These are phyloP conservation scores for Lordiphosa clarofinis DNA, from an alignment of 1,140 invertebrate species.

Conservation along the genomic window DNA sequence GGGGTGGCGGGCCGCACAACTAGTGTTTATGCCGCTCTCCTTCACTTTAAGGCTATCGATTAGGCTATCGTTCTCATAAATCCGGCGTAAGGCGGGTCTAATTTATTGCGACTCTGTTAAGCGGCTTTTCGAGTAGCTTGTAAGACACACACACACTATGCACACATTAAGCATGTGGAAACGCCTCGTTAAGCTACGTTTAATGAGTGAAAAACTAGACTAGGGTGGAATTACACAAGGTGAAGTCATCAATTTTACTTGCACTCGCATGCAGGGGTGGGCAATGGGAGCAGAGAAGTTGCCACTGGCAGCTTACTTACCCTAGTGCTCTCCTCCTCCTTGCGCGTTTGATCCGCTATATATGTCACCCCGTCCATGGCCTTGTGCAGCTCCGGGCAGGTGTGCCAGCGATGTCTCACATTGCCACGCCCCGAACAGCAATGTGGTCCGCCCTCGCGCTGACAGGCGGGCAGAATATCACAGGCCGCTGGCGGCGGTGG, in stretches of 20 bases:
- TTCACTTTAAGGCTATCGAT: constrained; percentile 35
- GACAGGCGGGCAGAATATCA: constrained; percentile 73
- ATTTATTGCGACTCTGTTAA: constrained; percentile 63
- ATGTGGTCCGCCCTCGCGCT: constrained; percentile 69
- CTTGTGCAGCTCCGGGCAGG: constrained; percentile 94
- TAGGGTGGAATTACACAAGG: too few species aligned
- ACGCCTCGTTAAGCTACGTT: too few species aligned
- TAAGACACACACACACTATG: too few species aligned
- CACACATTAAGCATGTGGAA: too few species aligned
- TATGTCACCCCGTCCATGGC: constrained; percentile 95
- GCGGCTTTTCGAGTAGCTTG: constrained; percentile 6
- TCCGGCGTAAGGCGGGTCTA: constrained; percentile 51
- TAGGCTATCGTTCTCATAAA: constrained; percentile 63
- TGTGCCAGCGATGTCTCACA: constrained; percentile 87
- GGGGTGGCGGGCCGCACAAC: constrained; percentile 6
- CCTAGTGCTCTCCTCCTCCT: constrained; percentile 94
- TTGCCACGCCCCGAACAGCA: constrained; percentile 69
- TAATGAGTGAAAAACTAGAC: too few species aligned
- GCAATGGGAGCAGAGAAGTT: too few species aligned
- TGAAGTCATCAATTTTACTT: too few species aligned
- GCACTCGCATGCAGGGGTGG: too few species aligned
- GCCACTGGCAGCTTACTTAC: constrained; percentile 80
- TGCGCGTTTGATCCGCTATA: constrained; percentile 95
- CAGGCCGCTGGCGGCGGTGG: constrained; percentile 54
- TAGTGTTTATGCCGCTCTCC: constrained; percentile 17